A percentile compares a stretch with the other conserved stretches of the same genome.
Evolutionary conservation across 2,888 invertebrate species (phyloP).

Genomic region (Lasioglossum marginatum): DNA sequence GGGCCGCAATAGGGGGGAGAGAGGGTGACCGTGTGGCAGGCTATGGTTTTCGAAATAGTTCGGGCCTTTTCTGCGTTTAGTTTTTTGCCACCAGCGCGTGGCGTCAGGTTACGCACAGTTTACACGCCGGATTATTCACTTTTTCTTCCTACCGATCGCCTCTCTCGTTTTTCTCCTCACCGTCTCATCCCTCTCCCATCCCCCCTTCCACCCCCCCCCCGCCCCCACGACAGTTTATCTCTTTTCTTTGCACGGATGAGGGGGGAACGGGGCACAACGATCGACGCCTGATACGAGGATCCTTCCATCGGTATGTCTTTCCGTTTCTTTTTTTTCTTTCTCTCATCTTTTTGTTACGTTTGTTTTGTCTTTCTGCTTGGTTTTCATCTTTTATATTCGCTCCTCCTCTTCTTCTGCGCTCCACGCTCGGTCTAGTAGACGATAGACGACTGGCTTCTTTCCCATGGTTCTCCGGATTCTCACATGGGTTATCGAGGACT

Average conservation of each 20-base stretch:
- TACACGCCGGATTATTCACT: slow-evolving; percentile 62
- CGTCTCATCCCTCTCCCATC: slow-evolving; percentile 2
- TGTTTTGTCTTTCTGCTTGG: slow-evolving; percentile 25
- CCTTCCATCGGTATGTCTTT: slow-evolving; percentile 69
- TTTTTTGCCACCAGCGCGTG: slow-evolving; percentile 77
- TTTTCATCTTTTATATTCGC: slow-evolving; percentile 25
- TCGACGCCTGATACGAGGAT: slow-evolving; percentile 60
- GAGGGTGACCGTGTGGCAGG: slow-evolving; percentile 3
- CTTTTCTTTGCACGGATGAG: slow-evolving; percentile 36
- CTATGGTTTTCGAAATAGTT: slow-evolving; percentile 71
- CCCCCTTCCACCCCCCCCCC: background rate
- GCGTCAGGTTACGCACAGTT: slow-evolving; percentile 76
- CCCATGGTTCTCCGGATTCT: slow-evolving; percentile 6
- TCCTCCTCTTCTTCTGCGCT: background rate
- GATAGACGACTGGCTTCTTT: background rate
- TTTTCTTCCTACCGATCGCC: slow-evolving; percentile 59
- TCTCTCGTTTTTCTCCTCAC: slow-evolving; percentile 32
- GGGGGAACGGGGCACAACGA: slow-evolving; percentile 42
- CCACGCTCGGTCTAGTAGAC: background rate
- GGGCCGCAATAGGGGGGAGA: background rate
- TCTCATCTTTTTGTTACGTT: slow-evolving; percentile 2
- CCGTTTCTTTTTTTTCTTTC: slow-evolving; percentile 46
- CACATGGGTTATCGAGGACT: slow-evolving; percentile 14
- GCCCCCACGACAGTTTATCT: slow-evolving; percentile 33
- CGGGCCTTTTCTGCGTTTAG: slow-evolving; percentile 70